Conservation (phyloP, 2,888 invertebrate genomes). For the Drosophila mettleri region DNA sequence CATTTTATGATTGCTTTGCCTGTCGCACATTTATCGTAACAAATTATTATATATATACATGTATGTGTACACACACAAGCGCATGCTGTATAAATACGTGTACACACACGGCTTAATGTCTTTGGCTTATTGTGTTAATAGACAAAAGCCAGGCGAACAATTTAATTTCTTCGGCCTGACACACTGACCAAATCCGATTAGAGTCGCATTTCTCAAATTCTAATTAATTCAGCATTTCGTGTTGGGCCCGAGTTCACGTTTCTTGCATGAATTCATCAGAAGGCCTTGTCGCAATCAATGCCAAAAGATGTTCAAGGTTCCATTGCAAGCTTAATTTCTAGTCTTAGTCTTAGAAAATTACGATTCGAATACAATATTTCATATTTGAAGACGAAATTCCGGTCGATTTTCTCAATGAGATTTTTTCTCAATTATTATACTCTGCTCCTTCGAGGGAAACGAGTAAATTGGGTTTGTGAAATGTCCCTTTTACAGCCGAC, state of each 20-base stretch:
- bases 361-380: background rate
- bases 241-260: background rate
- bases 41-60: conserved; percentile 18
- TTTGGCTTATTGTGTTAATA: conserved; percentile 15
- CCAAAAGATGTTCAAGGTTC: background rate
- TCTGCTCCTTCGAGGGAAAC: too few relatives aligned
- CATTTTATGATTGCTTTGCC: conserved; percentile 77
- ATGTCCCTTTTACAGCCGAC: too few relatives aligned
- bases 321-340: background rate
- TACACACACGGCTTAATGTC: conserved; percentile 1
- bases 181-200: conserved; percentile 27
- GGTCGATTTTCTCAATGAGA: too few relatives aligned
- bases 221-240: conserved; percentile 7
- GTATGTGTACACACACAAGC: background rate
- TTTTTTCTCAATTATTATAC: too few relatives aligned
- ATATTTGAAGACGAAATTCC: background rate
- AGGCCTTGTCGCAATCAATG: background rate
- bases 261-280: too few relatives aligned
- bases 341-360: background rate
- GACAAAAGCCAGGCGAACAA: conserved; percentile 24
- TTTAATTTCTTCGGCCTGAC: conserved; percentile 19
- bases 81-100: too few relatives aligned
- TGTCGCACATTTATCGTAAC: conserved; percentile 35
- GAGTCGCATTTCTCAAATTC: conserved; percentile 14
- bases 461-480: too few relatives aligned